Conservation (phyloP, 2,113 vertebrate genomes). For the Gymnogyps californianus region DNA sequence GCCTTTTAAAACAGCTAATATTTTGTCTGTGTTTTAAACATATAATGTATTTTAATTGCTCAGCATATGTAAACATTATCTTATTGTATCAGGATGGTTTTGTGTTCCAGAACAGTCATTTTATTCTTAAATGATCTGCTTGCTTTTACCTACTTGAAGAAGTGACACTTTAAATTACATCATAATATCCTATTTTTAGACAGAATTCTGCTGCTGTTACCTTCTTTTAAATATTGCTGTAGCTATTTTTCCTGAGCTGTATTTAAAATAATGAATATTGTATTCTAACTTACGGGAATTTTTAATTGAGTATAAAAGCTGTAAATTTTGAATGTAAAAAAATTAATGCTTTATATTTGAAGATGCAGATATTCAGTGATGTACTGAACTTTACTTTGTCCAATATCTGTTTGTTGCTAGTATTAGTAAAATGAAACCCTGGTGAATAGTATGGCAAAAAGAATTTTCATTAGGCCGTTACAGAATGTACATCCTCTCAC, state of each 20-base stretch:
- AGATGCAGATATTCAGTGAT: background rate
- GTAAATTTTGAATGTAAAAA: constrained; percentile 64
- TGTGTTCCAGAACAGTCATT: constrained; percentile 7
- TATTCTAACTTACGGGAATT: constrained; percentile 61
- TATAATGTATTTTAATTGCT: background rate
- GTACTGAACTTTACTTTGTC: constrained; percentile 8
- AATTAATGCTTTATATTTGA: constrained; percentile 55
- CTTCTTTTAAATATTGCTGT: constrained; percentile 57
- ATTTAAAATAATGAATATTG: constrained; percentile 47
- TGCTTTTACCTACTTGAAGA: constrained; percentile 53
- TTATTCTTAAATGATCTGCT: constrained; percentile 41
- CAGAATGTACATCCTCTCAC: background rate
- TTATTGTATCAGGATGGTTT: background rate
- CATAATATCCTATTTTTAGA: constrained; percentile 61
- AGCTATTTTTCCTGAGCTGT: constrained; percentile 68
- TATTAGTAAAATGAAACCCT: constrained; percentile 8
- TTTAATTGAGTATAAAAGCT: constrained; percentile 62
- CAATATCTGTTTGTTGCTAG: background rate
- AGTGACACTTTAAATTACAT: constrained; percentile 47
- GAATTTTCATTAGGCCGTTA: background rate
- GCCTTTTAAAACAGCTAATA: background rate
- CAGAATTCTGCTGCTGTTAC: constrained; percentile 57
- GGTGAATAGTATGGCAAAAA: background rate
- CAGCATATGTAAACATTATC: background rate
- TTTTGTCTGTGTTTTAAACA: constrained; percentile 2